These are phyloP conservation scores for Drosophila greeni DNA, from an alignment of 2,888 invertebrate species.

Conservation along the genomic window DNA sequence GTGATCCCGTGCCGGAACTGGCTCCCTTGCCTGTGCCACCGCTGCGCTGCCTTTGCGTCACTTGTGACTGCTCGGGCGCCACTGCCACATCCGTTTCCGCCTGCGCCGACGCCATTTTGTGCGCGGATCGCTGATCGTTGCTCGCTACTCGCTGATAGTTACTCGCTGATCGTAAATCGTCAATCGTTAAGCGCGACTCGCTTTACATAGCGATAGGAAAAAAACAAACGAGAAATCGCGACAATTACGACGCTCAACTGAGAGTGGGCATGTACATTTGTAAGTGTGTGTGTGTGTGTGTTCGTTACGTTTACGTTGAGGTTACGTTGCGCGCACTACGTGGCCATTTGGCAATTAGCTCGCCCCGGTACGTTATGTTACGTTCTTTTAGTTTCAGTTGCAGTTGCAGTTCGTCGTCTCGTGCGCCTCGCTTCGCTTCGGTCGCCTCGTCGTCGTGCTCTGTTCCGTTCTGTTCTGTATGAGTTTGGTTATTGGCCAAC, in stretches of 20 bases:
- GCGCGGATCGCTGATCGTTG: conserved; percentile 13
- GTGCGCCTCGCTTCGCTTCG: conserved; percentile 16
- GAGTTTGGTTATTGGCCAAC: conserved; percentile 52
- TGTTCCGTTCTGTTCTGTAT: conserved; percentile 29
- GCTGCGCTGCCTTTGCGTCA: conserved; percentile 63
- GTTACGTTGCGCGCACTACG: conserved; percentile 60
- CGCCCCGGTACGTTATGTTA: conserved; percentile 18
- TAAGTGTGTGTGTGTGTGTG: conserved; percentile 24
- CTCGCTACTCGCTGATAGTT: conserved; percentile 15
- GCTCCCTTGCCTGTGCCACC: conserved; percentile 40
- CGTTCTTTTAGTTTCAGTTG: conserved; percentile 11
- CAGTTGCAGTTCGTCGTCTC: conserved; percentile 19
- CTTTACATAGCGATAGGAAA: conserved; percentile 22
- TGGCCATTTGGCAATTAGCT: conserved; percentile 33
- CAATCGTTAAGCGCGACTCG: conserved; percentile 28
- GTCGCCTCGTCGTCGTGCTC: conserved; percentile 15
- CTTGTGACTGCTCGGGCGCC: conserved; percentile 57
- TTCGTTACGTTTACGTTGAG: conserved; percentile 18
- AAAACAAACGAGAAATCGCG: conserved; percentile 15
- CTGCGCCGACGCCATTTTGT: conserved; percentile 58
- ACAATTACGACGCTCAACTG: conserved; percentile 34
- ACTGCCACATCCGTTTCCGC: conserved; percentile 31
- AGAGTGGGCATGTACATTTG: conserved; percentile 41
- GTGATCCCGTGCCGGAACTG: conserved; percentile 12
- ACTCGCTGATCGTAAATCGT: conserved; percentile 24